These are phyloP conservation scores for Glareola pratincola DNA, from an alignment of 2,113 vertebrate species.

Conservation along the genomic window DNA sequence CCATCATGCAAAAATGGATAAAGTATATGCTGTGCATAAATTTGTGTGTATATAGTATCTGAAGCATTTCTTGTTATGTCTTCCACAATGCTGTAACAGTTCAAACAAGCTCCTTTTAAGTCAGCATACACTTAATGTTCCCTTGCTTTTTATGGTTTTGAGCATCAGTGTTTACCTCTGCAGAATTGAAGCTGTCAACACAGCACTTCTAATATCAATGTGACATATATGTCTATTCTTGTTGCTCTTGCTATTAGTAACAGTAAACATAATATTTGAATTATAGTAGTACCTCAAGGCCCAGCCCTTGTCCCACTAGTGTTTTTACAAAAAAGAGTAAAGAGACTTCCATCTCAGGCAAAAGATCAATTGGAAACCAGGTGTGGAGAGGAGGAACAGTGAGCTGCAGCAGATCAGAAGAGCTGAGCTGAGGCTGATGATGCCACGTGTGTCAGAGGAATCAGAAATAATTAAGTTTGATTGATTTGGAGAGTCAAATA, in stretches of 20 bases:
- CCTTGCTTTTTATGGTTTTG: slow-evolving; percentile 37
- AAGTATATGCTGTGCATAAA: not conserved
- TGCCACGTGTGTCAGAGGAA: not conserved
- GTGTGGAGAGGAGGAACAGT: not conserved
- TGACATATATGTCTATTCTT: not conserved
- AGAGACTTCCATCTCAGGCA: not conserved
- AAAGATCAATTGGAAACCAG: not conserved
- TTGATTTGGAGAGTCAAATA: not conserved
- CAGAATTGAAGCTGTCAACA: slow-evolving; percentile 15
- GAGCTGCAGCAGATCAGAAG: not conserved
- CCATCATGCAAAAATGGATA: not conserved
- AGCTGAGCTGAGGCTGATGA: not conserved
- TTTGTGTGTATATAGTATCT: not conserved
- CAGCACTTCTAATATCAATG: not conserved
- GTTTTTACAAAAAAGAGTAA: not conserved
- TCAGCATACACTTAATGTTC: not conserved
- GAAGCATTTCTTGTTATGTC: slow-evolving; percentile 22
- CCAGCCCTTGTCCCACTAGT: not conserved
- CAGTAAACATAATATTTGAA: slow-evolving; percentile 40
- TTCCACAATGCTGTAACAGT: not conserved
- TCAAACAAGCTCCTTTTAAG: slow-evolving; percentile 6
- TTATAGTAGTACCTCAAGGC: not conserved
- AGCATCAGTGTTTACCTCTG: slow-evolving; percentile 28
- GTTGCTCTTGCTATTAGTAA: slow-evolving; percentile 12
- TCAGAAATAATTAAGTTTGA: not conserved